Evolutionary conservation across 2,797 vertebrate species (phyloP).

Genomic region (Pempheris klunzingeri): DNA sequence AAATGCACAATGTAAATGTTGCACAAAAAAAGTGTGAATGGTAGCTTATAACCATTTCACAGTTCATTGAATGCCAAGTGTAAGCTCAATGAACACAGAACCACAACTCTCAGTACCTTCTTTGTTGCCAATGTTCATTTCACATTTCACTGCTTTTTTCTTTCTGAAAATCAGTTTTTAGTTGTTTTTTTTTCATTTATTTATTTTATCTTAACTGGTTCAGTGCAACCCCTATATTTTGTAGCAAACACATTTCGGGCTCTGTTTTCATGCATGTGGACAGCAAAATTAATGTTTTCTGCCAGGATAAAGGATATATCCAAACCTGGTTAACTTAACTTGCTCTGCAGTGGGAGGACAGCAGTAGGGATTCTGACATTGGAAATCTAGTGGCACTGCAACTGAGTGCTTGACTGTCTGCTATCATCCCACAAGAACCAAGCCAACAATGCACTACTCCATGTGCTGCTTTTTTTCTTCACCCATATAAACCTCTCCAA

Average conservation of each 20-base stretch:
- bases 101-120: not conserved
- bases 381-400: not conserved
- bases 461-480: not conserved
- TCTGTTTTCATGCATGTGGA: not conserved
- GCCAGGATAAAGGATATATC: not conserved
- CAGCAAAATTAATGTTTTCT: not conserved
- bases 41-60: constrained; percentile 14
- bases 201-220: not conserved
- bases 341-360: not conserved
- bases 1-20: constrained; percentile 14
- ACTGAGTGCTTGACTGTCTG: not conserved
- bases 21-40: not conserved
- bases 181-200: not conserved
- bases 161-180: not conserved
- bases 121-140: constrained; percentile 1
- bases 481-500: not conserved
- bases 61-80: constrained; percentile 4
- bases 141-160: not conserved
- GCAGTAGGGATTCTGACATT: not conserved
- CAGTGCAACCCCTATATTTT: not conserved
- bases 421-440: not conserved
- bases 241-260: not conserved
- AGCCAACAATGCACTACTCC: not conserved
- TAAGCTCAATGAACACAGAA: constrained; percentile 3
- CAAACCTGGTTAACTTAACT: not conserved